A percentile compares a stretch with the other conserved stretches of the same genome.
phyloP scores from a whole-genome alignment of 2,888 invertebrate genomes.

The Pterobdella sp. region DNA sequence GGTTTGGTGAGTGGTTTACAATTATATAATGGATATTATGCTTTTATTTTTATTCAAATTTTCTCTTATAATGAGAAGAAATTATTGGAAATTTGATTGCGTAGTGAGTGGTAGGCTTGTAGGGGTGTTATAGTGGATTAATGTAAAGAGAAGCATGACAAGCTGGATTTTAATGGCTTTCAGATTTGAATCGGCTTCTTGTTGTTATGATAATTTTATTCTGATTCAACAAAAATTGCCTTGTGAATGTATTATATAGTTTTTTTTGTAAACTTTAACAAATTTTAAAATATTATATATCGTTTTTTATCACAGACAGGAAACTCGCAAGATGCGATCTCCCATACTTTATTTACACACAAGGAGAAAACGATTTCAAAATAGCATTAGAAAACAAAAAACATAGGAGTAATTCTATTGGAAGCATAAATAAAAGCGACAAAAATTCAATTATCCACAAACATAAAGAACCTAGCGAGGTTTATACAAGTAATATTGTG shows the following conservation, averaged over 20 bases:
- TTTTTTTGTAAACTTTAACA: no score
- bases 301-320: not conserved
- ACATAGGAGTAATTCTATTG: not conserved
- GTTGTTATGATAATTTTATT: not conserved
- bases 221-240: no score
- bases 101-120: no score
- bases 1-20: slow-evolving; percentile 67
- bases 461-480: not conserved
- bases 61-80: no score
- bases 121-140: no score
- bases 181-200: not conserved
- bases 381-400: not conserved
- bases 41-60: no score
- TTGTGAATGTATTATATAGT: no score
- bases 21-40: no score
- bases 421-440: not conserved
- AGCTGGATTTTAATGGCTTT: no score
- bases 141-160: no score
- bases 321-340: not conserved
- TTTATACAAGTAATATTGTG: slow-evolving; percentile 75
- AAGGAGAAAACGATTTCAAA: not conserved
- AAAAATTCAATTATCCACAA: not conserved
- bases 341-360: not conserved
- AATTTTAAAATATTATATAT: not conserved
- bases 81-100: no score